Conservation (phyloP, 2,888 invertebrate species). For the Hydrotaea diabolus region DNA sequence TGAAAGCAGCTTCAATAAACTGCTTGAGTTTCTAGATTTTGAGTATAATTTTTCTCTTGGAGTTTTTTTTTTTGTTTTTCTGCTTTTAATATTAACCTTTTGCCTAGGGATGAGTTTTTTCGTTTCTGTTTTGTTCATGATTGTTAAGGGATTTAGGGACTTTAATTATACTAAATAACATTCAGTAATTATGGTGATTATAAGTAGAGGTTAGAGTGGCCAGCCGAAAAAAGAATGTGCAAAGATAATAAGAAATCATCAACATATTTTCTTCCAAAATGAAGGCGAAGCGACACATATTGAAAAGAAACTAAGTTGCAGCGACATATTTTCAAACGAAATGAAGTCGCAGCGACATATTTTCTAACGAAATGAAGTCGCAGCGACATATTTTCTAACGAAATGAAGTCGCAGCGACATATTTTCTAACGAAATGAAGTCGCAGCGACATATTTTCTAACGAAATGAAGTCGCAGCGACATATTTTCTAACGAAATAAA, state of each 20-base stretch:
- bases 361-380: too few relatives aligned
- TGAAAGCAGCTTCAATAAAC: neutral
- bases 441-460: too few relatives aligned
- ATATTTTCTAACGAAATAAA: too few relatives aligned
- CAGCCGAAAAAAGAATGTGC: neutral
- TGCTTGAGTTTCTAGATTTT: neutral
- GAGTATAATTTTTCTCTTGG: neutral
- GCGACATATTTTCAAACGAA: neutral
- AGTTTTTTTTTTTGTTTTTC: neutral
- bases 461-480: too few relatives aligned
- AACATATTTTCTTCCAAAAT: too few relatives aligned
- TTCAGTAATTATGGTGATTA: conserved; percentile 44
- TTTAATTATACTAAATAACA: conserved; percentile 30
- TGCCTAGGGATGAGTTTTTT: neutral
- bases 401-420: too few relatives aligned
- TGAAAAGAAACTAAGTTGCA: too few relatives aligned
- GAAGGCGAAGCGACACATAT: too few relatives aligned
- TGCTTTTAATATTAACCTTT: neutral
- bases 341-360: too few relatives aligned
- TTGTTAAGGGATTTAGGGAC: neutral
- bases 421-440: too few relatives aligned
- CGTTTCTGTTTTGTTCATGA: neutral
- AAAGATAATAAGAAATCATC: too few relatives aligned
- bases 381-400: too few relatives aligned
- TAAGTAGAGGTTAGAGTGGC: conserved; percentile 20